Evolutionary conservation across 1,140 invertebrate species (phyloP).

Genomic region (Ephestia elutella): DNA sequence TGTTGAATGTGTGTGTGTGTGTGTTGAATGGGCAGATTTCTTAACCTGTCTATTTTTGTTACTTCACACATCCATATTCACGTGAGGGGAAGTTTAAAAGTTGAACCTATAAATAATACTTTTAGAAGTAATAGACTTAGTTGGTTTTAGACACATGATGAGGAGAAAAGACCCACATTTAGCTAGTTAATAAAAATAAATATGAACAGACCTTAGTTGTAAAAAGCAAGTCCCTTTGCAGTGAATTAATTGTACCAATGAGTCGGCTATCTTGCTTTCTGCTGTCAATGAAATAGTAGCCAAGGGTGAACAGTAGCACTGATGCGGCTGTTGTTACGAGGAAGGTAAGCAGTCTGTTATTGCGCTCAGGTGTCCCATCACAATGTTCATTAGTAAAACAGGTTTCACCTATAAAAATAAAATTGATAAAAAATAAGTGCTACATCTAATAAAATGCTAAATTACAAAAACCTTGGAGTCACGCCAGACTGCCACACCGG

Average conservation of each 20-base stretch:
- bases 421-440: neutral
- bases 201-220: conserved; percentile 57
- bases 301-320: conserved; percentile 82
- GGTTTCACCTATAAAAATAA: conserved; percentile 44
- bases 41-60: too few species aligned
- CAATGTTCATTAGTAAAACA: conserved; percentile 59
- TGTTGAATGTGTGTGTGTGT: too few species aligned
- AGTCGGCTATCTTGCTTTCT: conserved; percentile 76
- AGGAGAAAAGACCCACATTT: too few species aligned
- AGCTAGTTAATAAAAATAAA: conserved; percentile 1
- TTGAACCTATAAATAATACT: too few species aligned
- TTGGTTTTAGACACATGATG: too few species aligned
- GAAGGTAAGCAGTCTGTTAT: conserved; percentile 65
- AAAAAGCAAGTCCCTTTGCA: conserved; percentile 69
- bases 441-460: neutral
- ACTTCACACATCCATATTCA: too few species aligned
- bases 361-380: conserved; percentile 47
- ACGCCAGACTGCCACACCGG: too few species aligned
- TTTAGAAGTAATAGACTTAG: too few species aligned
- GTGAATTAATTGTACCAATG: conserved; percentile 66
- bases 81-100: too few species aligned
- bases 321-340: conserved; percentile 79
- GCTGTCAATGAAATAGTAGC: conserved; percentile 85
- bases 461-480: too few species aligned
- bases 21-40: too few species aligned